phyloP scores from a whole-genome alignment of 2,888 invertebrate genomes.

The Rhagophthalmus giganteus region DNA sequence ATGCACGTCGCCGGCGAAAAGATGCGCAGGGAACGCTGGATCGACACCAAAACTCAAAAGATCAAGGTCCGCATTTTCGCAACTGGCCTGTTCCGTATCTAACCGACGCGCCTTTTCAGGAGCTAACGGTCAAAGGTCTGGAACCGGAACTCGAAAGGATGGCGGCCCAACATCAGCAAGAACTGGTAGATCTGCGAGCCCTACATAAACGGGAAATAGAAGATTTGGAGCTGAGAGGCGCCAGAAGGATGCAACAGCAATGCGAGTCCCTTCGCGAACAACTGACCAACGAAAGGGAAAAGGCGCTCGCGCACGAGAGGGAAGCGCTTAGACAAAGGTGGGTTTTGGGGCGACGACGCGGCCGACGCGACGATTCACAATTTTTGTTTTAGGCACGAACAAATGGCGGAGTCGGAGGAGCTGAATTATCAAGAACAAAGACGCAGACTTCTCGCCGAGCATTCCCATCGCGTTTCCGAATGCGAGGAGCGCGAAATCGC shows the following conservation, averaged over 20 bases:
- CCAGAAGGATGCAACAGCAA: conserved; percentile 64
- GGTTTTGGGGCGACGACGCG: too few relatives aligned
- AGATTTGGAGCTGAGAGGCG: conserved; percentile 64
- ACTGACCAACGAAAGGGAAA: conserved; percentile 65
- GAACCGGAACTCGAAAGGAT: conserved; percentile 82
- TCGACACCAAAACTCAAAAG: conserved; percentile 81
- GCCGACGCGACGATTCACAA: too few relatives aligned
- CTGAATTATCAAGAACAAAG: conserved; percentile 61
- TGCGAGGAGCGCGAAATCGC: conserved; percentile 57
- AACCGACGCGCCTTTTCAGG: conserved; percentile 59
- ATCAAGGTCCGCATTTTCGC: conserved; percentile 65
- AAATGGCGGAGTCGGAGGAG: conserved; percentile 61
- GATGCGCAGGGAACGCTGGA: conserved; percentile 74
- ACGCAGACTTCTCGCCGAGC: conserved; percentile 57
- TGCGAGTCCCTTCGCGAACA: conserved; percentile 64
- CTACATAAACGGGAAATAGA: conserved; percentile 69
- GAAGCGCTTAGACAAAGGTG: conserved; percentile 62
- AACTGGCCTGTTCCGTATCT: neutral
- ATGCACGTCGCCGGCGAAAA: conserved; percentile 79
- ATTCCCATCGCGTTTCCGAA: conserved; percentile 51
- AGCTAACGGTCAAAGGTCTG: conserved; percentile 83
- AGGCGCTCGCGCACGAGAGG: conserved; percentile 64
- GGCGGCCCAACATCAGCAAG: conserved; percentile 68
- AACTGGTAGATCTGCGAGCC: conserved; percentile 69
- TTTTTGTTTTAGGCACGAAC: conserved; percentile 59